Percentiles rank a stretch among this genome's conserved stretches.
phyloP scores from a whole-genome alignment of 2,113 vertebrate species.

The Calidris pygmaea region DNA sequence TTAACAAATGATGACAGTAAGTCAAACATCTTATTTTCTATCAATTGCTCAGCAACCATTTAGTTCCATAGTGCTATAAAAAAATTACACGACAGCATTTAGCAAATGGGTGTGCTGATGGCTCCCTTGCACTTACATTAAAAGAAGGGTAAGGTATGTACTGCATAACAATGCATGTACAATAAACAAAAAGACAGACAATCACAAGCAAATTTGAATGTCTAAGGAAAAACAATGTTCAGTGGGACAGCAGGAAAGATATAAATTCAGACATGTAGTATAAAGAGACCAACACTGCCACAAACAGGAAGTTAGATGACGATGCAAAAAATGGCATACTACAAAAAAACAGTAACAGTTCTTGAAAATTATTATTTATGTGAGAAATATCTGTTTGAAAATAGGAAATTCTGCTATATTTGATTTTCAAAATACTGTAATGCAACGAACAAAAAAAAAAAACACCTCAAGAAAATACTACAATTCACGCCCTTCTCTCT shows the following conservation, averaged over 20 bases:
- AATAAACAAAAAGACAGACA: not conserved
- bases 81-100: not conserved
- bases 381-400: not conserved
- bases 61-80: not conserved
- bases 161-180: not conserved
- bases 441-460: not conserved
- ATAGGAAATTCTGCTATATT: not conserved
- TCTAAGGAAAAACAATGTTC: not conserved
- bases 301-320: not conserved
- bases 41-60: not conserved
- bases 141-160: not conserved
- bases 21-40: not conserved
- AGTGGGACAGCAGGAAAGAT: not conserved
- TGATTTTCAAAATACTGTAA: not conserved
- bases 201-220: not conserved
- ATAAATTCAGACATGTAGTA: not conserved
- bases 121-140: not conserved
- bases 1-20: not conserved
- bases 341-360: not conserved
- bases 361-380: not conserved
- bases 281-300: not conserved
- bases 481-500: accelerated
- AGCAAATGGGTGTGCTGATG: not conserved
- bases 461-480: not conserved
- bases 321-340: not conserved